Percentiles rank a stretch among this genome's conserved stretches.
These are phyloP conservation scores for Hippasteria phrygiana DNA, from an alignment of 53 echinoderm and acorn worm species.

Conservation along the genomic window DNA sequence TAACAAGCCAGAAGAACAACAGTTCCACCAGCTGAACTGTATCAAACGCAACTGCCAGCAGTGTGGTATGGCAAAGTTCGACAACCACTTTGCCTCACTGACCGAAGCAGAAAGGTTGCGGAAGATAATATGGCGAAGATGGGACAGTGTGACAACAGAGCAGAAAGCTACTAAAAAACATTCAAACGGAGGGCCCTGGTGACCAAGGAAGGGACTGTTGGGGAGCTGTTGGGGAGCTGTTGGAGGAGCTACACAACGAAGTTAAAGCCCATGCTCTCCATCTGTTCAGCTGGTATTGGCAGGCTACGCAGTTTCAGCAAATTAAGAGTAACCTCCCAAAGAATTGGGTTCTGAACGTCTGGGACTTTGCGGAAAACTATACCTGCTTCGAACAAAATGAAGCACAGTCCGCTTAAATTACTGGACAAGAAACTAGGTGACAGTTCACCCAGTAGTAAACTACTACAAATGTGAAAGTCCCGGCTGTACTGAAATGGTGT, in stretches of 20 bases:
- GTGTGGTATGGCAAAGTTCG: conserved; percentile 49
- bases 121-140: conserved; percentile 38
- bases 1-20: conserved; percentile 30
- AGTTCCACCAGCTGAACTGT: conserved; percentile 35
- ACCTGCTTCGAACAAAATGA: conserved; percentile 55
- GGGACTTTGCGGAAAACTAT: conserved; percentile 73
- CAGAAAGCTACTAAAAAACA: background rate
- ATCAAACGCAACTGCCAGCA: conserved; percentile 21
- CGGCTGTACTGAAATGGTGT: conserved; percentile 32
- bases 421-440: conserved; percentile 67
- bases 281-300: conserved; percentile 71
- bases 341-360: conserved; percentile 58
- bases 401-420: conserved; percentile 67
- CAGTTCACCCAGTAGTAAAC: conserved; percentile 70
- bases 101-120: conserved; percentile 1
- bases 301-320: conserved; percentile 43
- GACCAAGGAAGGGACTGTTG: conserved; percentile 28
- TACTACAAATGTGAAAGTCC: conserved; percentile 63
- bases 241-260: background rate
- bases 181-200: background rate
- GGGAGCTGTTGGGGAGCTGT: background rate
- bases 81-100: conserved; percentile 11
- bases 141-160: conserved; percentile 13
- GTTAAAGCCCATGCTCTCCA: background rate
- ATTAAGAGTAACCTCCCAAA: conserved; percentile 54